Evolutionary conservation across 2,888 invertebrate species (phyloP).

Genomic region (Xestia xanthographa): DNA sequence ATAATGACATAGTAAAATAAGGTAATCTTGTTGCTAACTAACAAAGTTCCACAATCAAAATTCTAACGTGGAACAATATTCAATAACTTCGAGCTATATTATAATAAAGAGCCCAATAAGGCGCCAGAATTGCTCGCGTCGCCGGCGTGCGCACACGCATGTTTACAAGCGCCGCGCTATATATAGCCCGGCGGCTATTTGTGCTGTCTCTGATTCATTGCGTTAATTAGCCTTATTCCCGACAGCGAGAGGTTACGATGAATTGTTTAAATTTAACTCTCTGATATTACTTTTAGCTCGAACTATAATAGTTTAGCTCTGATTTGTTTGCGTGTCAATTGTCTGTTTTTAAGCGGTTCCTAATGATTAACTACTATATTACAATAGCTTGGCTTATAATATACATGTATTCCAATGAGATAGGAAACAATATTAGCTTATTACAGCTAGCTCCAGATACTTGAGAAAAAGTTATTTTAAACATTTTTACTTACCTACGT

Average conservation of each 20-base stretch:
- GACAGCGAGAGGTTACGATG: constrained; percentile 46
- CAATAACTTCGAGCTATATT: constrained; percentile 42
- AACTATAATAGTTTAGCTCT: not conserved
- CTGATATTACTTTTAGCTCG: constrained; percentile 26
- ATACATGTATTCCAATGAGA: not conserved
- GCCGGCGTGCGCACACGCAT: constrained; percentile 67
- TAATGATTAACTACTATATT: not conserved
- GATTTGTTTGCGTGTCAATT: not conserved
- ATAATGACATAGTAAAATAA: constrained; percentile 12
- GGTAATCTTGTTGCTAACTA: constrained; percentile 2
- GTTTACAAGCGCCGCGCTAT: constrained; percentile 67
- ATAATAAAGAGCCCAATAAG: constrained; percentile 62
- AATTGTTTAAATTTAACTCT: constrained; percentile 52
- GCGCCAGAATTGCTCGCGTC: constrained; percentile 59
- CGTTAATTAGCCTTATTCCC: constrained; percentile 64
- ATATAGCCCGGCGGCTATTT: constrained; percentile 65
- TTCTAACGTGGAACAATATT: constrained; percentile 44
- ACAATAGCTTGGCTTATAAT: not conserved
- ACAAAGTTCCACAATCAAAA: constrained; percentile 21
- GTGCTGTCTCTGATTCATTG: constrained; percentile 66
- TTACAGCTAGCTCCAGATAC: not conserved
- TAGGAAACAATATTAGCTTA: not conserved
- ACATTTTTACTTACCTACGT: not conserved
- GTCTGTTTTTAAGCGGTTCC: not conserved
- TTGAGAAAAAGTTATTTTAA: not conserved